Evolutionary conservation across 2,113 vertebrate genomes (phyloP).

Genomic region (Carassius auratus): DNA sequence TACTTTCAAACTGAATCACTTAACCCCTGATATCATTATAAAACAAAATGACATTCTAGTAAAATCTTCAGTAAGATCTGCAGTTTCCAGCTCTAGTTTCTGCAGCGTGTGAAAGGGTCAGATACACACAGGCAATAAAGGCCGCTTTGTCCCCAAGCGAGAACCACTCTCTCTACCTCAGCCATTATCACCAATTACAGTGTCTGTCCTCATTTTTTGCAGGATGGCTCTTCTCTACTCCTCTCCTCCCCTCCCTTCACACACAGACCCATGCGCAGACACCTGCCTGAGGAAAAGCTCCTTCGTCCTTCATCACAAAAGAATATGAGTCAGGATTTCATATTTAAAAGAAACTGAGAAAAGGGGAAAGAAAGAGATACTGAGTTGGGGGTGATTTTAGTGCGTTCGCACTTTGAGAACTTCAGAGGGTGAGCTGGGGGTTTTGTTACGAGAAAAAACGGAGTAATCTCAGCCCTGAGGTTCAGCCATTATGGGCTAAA

Average conservation of each 20-base stretch:
- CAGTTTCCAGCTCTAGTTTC: constrained; percentile 7
- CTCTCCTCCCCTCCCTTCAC: not conserved
- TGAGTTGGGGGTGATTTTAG: not conserved
- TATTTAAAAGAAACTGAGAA: constrained; percentile 19
- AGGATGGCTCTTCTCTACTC: constrained; percentile 9
- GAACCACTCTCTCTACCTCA: constrained; percentile 36
- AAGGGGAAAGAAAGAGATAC: not conserved
- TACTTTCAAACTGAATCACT: not conserved
- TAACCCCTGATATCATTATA: not conserved
- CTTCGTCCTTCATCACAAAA: constrained; percentile 24
- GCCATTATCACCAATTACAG: constrained; percentile 52
- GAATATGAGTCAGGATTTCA: not conserved
- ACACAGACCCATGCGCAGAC: constrained; percentile 44
- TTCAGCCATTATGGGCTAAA: not conserved
- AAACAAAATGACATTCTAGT: not conserved
- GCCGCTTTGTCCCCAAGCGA: constrained; percentile 37
- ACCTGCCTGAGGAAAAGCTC: constrained; percentile 32
- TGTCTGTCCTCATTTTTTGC: constrained; percentile 43
- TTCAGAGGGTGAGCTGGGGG: not conserved
- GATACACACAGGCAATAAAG: constrained; percentile 22
- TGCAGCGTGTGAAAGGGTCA: constrained; percentile 33
- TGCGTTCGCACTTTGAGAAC: not conserved
- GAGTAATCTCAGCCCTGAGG: not conserved
- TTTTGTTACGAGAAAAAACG: not conserved
- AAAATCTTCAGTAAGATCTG: not conserved